Evolutionary conservation across 2,113 vertebrate species (phyloP).

Genomic region (Genyomyrus donnyi): DNA sequence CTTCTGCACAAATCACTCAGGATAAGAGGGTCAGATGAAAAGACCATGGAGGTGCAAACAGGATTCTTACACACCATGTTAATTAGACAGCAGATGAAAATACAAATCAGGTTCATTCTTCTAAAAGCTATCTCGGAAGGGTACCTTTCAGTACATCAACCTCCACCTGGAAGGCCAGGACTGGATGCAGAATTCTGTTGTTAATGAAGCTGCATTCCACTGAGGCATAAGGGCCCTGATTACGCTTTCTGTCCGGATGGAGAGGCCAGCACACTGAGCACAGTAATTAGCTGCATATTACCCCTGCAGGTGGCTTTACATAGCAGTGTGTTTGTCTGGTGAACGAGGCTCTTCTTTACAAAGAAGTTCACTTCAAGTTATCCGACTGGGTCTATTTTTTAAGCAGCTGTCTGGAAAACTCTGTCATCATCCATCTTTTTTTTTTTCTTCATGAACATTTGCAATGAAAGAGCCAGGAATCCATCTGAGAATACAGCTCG

Average conservation of each 20-base stretch:
- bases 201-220: not conserved
- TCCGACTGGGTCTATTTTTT: not conserved
- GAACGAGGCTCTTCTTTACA: not conserved
- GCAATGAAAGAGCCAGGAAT: not conserved
- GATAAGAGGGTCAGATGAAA: not conserved
- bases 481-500: not conserved
- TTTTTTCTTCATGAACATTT: not conserved
- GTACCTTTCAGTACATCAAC: not conserved
- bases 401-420: not conserved
- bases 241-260: not conserved
- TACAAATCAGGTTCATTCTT: not conserved
- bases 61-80: not conserved
- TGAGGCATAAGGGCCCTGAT: not conserved
- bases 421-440: not conserved
- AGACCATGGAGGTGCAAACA: not conserved
- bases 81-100: not conserved
- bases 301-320: not conserved
- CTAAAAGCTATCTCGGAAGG: not conserved
- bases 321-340: not conserved
- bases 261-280: not conserved
- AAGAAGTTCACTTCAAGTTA: not conserved
- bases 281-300: not conserved
- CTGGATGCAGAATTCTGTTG: not conserved
- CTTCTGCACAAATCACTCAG: not conserved
- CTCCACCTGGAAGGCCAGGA: not conserved